Evolutionary conservation across 2,797 vertebrate genomes (phyloP), one percentile per base, ranked within the genome.

Genomic region (Hylomyscus alleni): DNA sequence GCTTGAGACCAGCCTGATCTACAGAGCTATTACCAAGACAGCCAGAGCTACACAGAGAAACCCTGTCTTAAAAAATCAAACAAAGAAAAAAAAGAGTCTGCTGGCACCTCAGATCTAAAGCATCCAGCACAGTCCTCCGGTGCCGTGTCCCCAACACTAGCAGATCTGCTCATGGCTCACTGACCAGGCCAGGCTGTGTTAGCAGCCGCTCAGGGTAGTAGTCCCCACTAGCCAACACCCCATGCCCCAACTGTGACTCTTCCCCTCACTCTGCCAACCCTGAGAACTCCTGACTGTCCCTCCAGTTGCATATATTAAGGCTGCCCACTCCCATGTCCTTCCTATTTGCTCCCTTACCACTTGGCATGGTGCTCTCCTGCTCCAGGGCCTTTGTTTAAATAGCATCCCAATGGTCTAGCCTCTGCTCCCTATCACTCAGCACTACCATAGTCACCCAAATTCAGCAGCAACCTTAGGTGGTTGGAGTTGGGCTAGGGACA

Each of bases 211-310:
- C 37, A 60, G 29, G 52, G 72, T 75, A 24, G 62, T 4, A 40
- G 50, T 56, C 15, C 37, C 54, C 26, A 89, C 37, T 44, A 40
- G 37, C 20, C 5, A 20, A 75, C 13, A 6, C 52, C 26, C 13
- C 19, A 5, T 0, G 6, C 22, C 50, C 8, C 8, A 2, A 34
- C 50, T 20, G 1, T 54, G 50, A 29, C 15, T 14, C n/a, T 50
- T 26, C 29, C 29, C 40, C 15, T 29, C 13, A 29, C 44, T 47
- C 56, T 26, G 10, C 20, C 7, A n/a, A 77, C 34, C 22, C 54
- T 37, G 2, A 62, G 24, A 26, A 54, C 6, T 47, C 54, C 34
- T 0, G 19, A 65, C 47, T 17, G 2, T 1, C 14, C 29, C 15
- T 31, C 26, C 31, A 89, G 3, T 58, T 58, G 29, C 26, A 75